Base-by-base conservation (phyloP, 2,888 invertebrate species). In the Agrilus cyanescens region DNA sequence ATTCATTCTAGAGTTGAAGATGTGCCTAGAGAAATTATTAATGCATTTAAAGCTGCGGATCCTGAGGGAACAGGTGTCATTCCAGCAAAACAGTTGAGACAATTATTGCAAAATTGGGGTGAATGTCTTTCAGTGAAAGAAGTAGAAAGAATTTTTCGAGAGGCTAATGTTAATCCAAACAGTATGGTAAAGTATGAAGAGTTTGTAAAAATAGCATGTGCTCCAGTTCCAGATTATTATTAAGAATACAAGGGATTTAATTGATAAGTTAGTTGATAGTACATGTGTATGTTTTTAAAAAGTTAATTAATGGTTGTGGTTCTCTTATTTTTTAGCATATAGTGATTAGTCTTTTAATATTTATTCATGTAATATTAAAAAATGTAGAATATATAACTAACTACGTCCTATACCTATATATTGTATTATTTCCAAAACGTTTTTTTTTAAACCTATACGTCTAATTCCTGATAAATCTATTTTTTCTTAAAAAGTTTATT, bases 221-320 rank as follows among this genome's bases (percentile, higher is more conserved):
- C 91, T 3, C 91, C 91, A 0, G 86, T 90, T 4, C 91, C 91
- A 1, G 91, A 93, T 65, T 93, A 93, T 64, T 93, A 91, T 60
- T 90, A 66, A 72, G 38, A 37, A 10, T 29, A 37, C 39, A 32
- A 37, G 16, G 14, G 8, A 25, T 10, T 25, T 25, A 10, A 25
- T 25, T 10, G 8, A 25, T 10, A 10, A 8, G n/a, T n/a, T n/a
- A n/a, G n/a, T n/a, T n/a, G n/a, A n/a, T n/a, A n/a, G n/a, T n/a
- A n/a, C n/a, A n/a, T n/a, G n/a, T n/a, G n/a, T n/a, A 25, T 25
- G 10, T 25, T 2, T 25, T 25, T 25, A 8, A 25, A 25, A 25
- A 10, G 10, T 25, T 25, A 25, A 4, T 25, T 25, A 4, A 3
- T 25, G 25, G 25, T 10, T 10, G 25, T 10, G 25, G 25, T 25